phyloP scores from a whole-genome alignment of 2,888 invertebrate species.

The Cordilura impudica region DNA sequence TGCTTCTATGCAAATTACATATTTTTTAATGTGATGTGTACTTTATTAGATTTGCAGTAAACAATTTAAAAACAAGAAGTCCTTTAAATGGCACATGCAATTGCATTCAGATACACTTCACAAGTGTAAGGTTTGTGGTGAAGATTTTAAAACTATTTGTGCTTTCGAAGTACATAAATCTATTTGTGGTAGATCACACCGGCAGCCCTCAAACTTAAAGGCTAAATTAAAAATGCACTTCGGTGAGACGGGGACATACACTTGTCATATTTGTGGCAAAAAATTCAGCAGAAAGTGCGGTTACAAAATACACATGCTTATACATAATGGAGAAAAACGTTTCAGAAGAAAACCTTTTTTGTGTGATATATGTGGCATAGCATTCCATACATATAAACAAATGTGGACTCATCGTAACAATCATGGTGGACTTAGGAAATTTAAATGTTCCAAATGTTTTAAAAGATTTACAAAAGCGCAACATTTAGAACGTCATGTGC shows the following conservation, averaged over 20 bases:
- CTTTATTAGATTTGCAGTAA: slow-evolving; percentile 71
- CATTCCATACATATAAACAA: slow-evolving; percentile 76
- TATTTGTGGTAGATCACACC: slow-evolving; percentile 74
- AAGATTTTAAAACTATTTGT: slow-evolving; percentile 76
- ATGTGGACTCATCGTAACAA: slow-evolving; percentile 72
- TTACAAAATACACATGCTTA: slow-evolving; percentile 77
- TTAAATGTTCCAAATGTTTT: slow-evolving; percentile 73
- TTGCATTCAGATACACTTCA: slow-evolving; percentile 76
- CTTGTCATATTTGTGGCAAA: slow-evolving; percentile 75
- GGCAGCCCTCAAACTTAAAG: slow-evolving; percentile 75
- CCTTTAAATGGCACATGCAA: slow-evolving; percentile 77
- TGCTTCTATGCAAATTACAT: slow-evolving; percentile 53
- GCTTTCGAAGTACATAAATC: slow-evolving; percentile 76
- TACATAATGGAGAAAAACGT: slow-evolving; percentile 75
- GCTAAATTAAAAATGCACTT: slow-evolving; percentile 73
- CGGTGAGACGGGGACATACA: slow-evolving; percentile 73
- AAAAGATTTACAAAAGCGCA: slow-evolving; percentile 75
- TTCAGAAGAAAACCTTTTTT: slow-evolving; percentile 66
- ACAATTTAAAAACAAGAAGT: slow-evolving; percentile 74
- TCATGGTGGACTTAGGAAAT: slow-evolving; percentile 71
- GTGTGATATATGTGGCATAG: slow-evolving; percentile 74
- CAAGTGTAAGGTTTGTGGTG: slow-evolving; percentile 73
- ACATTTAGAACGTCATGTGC: slow-evolving; percentile 73
- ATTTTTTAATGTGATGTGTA: background rate
- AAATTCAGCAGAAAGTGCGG: slow-evolving; percentile 77